Conservation (phyloP, 2,797 vertebrate genomes). For the Garrulus glandarius region DNA sequence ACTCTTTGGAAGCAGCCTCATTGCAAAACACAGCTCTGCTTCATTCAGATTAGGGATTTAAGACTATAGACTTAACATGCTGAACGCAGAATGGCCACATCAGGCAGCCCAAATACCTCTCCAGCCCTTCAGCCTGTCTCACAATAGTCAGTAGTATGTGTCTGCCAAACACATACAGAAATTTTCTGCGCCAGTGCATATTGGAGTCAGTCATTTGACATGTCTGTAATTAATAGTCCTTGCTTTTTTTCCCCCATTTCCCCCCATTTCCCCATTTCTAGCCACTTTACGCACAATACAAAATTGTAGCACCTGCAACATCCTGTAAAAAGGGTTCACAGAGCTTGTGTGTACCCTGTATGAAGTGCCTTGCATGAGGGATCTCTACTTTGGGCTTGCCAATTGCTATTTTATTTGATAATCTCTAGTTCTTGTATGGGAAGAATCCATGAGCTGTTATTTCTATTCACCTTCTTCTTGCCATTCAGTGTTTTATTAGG, state of each 20-base stretch:
- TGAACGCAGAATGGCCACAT: not conserved
- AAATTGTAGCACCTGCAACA: not conserved
- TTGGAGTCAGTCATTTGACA: not conserved
- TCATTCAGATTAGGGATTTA: not conserved
- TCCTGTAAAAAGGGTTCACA: not conserved
- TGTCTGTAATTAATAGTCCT: not conserved
- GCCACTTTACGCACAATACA: not conserved
- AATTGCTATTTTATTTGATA: not conserved
- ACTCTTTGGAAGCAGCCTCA: not conserved
- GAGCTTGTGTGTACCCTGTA: not conserved
- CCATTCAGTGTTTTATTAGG: not conserved
- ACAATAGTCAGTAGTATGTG: not conserved
- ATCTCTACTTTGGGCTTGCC: not conserved
- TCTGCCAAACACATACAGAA: not conserved
- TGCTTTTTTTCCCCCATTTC: not conserved
- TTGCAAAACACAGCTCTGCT: not conserved
- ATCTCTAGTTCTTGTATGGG: not conserved
- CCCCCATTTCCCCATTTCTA: not conserved
- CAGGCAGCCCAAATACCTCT: not conserved
- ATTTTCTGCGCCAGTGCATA: not conserved
- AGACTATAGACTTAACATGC: too few relatives aligned
- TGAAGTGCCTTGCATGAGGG: not conserved
- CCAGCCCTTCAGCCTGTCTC: not conserved
- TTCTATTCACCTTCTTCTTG: not conserved
- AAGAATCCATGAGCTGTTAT: not conserved